Evolutionary conservation across 2,113 vertebrate species (phyloP), one percentile per base, ranked within the genome.

Genomic region (Petrocephalus microphthalmus): DNA sequence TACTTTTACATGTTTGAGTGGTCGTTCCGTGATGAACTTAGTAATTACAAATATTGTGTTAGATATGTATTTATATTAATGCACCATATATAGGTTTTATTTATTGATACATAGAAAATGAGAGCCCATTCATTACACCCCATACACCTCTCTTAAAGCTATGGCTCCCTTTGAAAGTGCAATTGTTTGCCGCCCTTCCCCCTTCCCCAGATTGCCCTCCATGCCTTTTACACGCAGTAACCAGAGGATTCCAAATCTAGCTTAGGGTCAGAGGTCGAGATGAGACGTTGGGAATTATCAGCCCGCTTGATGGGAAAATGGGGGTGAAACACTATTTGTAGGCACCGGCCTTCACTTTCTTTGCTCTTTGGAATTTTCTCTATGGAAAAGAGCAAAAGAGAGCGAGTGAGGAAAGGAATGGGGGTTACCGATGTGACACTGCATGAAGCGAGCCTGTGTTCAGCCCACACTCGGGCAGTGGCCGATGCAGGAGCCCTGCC

Each of bases 261-360:
- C 25, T 11, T 29, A 64, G 84, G 91, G 90, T 92, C 90, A 91
- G 85, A 91, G 91, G 93, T 93, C 82, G 86, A 87, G 88, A 84
- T 85, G 86, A 84, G 90, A 88, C 57, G 89, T 89, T 90, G 83
- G 89, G 89, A 90, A 89, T 83, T 86, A 85, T 84, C 88, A 67
- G 84, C 49, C 29, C 8, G 22, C 13, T n/a, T 37, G 42, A 88
- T 64, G 87, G 78, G 51, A 51, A 37, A 47, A 71, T 22, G 67
- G 67, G 60, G 49, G 57, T 25, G 57, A 78, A 87, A 81, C 52
- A 29, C 67, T 87, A 47, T 78, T 87, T 78, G 67, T 53, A 47
- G 87, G 87, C 87, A 54, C 64, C 2, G 15, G 87, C 82, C 33
- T 88, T 85, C 37, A 82, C 33, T 88, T 85, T 51, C 83, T 85